Evolutionary conservation across 2,797 vertebrate genomes (phyloP).

Genomic region (Tachyglossus aculeatus): DNA sequence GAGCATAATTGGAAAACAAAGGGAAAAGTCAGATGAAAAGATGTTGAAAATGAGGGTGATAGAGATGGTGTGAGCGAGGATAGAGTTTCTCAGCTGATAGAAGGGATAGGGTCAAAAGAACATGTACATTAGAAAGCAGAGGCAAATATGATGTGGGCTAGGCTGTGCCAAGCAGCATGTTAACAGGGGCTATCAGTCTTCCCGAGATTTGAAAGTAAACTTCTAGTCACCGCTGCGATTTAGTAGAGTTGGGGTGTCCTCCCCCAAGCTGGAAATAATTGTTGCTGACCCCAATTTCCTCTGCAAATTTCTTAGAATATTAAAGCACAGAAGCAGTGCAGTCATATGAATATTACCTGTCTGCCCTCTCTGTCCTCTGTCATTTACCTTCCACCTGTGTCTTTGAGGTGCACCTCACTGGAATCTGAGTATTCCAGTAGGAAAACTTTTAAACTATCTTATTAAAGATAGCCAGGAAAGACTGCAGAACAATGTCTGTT

Average conservation of each 20-base stretch:
- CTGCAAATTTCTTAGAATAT: not conserved
- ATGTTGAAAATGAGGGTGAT: not conserved
- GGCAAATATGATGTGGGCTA: no score
- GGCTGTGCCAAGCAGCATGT: not conserved
- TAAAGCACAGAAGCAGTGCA: not conserved
- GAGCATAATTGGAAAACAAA: not conserved
- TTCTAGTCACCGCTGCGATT: not conserved
- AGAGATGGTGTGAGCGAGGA: no score
- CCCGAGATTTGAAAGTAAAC: not conserved
- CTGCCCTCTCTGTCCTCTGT: not conserved
- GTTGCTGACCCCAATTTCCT: not conserved
- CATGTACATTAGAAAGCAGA: not conserved
- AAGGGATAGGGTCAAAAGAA: not conserved
- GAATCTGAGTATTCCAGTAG: not conserved
- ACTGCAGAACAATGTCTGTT: no score
- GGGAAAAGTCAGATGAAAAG: not conserved
- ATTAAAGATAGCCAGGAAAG: no score
- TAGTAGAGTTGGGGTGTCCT: not conserved
- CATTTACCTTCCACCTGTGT: not conserved
- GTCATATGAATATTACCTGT: not conserved
- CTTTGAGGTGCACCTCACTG: not conserved
- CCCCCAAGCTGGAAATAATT: not conserved
- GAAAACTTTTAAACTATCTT: no score
- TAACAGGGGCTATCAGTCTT: not conserved
- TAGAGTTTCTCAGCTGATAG: not conserved